Conservation (phyloP, 2,797 vertebrate species). For the Mormyrus proboscirostris region DNA sequence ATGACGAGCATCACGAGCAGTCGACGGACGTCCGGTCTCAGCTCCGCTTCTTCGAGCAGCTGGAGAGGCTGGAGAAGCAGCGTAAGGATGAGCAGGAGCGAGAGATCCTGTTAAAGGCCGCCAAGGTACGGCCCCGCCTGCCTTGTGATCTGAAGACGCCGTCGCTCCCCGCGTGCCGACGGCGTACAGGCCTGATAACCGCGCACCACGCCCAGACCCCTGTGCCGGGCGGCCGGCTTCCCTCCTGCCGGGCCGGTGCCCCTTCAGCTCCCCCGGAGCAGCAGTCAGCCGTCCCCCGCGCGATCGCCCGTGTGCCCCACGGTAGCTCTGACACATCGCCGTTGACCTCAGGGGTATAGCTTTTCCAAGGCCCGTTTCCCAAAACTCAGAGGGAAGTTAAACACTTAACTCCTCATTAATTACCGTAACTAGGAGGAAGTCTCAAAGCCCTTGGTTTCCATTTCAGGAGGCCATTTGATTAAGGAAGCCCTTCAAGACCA, state of each 20-base stretch:
- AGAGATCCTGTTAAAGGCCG: slow-evolving; percentile 79
- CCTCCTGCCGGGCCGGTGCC: not conserved
- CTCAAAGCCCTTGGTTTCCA: not conserved
- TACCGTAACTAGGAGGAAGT: not conserved
- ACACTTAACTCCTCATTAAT: not conserved
- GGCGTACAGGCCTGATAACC: not conserved
- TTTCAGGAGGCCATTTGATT: slow-evolving; percentile 13
- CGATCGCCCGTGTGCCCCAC: not conserved
- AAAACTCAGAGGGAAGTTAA: not conserved
- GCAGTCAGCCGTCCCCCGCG: no score
- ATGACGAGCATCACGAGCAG: slow-evolving; percentile 73
- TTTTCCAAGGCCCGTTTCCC: not conserved
- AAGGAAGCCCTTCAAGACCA: slow-evolving; percentile 19
- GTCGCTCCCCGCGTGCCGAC: not conserved
- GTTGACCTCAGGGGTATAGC: not conserved
- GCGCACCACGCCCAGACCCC: not conserved
- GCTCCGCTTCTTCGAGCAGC: slow-evolving; percentile 80
- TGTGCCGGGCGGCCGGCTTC: not conserved
- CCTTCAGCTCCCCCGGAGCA: not conserved
- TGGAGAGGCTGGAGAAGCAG: slow-evolving; percentile 82
- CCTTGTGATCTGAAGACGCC: not conserved
- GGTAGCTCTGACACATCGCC: not conserved
- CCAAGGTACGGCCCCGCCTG: slow-evolving; percentile 62
- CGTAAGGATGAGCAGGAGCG: slow-evolving; percentile 81
- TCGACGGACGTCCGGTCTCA: slow-evolving; percentile 75